A percentile compares a stretch with the other conserved stretches of the same genome.
These are phyloP conservation scores for Mirza zaza DNA, from an alignment of 2,113 vertebrate species.

Conservation along the genomic window DNA sequence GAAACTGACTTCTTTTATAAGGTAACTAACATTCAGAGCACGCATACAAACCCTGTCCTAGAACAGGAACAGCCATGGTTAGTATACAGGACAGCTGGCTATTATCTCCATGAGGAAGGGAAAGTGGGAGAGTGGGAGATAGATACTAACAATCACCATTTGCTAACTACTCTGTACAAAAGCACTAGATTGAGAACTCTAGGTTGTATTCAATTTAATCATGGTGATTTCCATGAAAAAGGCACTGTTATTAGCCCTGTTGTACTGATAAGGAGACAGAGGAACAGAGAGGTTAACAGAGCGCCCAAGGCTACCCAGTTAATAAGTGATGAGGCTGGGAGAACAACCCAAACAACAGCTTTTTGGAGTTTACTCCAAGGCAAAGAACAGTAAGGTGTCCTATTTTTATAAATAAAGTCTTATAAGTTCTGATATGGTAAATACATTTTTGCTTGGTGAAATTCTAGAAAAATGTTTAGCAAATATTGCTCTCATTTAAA, in stretches of 20 bases:
- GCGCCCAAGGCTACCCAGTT: background rate
- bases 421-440: background rate
- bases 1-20: background rate
- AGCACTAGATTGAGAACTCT: background rate
- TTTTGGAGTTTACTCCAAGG: background rate
- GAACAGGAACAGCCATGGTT: accelerated
- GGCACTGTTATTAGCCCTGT: too few relatives aligned
- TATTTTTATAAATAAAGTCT: conserved; percentile 13
- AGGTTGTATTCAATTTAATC: background rate
- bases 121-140: background rate
- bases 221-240: background rate
- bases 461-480: background rate
- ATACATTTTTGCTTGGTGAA: background rate
- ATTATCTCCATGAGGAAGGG: background rate
- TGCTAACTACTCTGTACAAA: background rate
- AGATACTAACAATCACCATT: accelerated
- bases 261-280: background rate
- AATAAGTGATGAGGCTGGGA: background rate
- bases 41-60: background rate
- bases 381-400: background rate
- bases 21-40: background rate
- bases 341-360: background rate
- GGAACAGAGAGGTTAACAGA: background rate
- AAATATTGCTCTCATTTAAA: background rate
- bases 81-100: background rate